Base-by-base conservation (phyloP, 2,797 vertebrate genomes). In the Cossypha heuglini region DNA sequence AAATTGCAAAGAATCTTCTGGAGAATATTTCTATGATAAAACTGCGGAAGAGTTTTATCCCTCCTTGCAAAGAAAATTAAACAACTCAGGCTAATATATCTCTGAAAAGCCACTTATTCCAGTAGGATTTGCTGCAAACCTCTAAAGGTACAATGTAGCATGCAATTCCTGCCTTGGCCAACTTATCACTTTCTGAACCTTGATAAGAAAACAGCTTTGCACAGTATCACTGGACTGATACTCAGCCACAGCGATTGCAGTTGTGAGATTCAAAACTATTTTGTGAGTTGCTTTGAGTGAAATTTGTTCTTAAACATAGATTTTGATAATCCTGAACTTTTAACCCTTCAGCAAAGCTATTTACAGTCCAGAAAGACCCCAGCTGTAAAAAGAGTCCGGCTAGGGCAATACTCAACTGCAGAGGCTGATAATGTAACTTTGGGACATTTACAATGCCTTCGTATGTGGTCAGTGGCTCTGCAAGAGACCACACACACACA, bases 401-500 rank as follows among this genome's bases (percentile, higher is more conserved):
- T 81, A 79, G 82, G 94, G 94, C 94, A 85, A 75, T 63, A 52
- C 94, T 95, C 93, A 90, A 66, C 42, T 84, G 88, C 62, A 38
- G 92, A 96, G 86, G 80, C 86, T 96, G 96, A 96, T 97, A 97
- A 97, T 59, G 69, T 95, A 93, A 96, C 95, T 88, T 91, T 85
- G 94, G 96, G 91, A 85, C 87, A 97, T 97, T 94, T 96, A 84
- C 91, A 93, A 79, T 45, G 96, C 83, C 97, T 97, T 97, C 61
- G 67, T 95, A 86, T 98, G 97, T 97, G 98, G 98, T 97, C 98
- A 96, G 94, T 96, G 69, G 93, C 96, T 97, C 98, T 97, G 96
- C 96, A 95, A 92, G 97, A 98, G 99, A 99, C 99, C 98, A 99
- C 99, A 98, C 98, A 98, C 97, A 87, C 33, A 71, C 95, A 94